phyloP scores from a whole-genome alignment of 53 echinoderm and acorn worm species.

The Zoroaster sp. region DNA sequence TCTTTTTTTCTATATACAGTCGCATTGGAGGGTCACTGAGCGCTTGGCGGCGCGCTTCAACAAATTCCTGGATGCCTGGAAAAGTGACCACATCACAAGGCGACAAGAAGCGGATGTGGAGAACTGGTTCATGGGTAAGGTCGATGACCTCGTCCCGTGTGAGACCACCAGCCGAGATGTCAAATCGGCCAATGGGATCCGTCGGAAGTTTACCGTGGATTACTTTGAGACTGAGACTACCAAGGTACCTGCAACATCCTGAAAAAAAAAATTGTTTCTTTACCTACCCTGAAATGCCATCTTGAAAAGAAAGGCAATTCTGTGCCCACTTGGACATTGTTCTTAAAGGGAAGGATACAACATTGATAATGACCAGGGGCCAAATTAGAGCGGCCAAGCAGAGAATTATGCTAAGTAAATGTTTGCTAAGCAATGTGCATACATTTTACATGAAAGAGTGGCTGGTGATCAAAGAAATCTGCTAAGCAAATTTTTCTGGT shows the following conservation, averaged over 20 bases:
- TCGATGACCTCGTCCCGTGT: constrained; percentile 83
- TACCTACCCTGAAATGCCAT: too few relatives aligned
- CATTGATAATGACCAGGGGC: too few relatives aligned
- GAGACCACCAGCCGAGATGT: constrained; percentile 66
- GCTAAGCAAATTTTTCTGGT: too few relatives aligned
- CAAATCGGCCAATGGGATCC: constrained; percentile 73
- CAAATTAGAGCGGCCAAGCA: too few relatives aligned
- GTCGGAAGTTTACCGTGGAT: constrained; percentile 77
- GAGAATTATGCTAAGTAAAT: too few relatives aligned
- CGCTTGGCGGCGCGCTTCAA: constrained; percentile 78
- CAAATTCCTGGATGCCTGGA: constrained; percentile 82
- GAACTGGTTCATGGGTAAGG: constrained; percentile 88
- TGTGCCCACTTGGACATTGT: too few relatives aligned
- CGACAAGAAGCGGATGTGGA: constrained; percentile 71
- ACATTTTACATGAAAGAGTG: too few relatives aligned
- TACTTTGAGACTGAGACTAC: constrained; percentile 61
- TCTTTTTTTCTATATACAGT: constrained; percentile 49
- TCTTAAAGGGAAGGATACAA: too few relatives aligned
- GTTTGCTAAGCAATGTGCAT: too few relatives aligned
- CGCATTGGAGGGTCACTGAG: constrained; percentile 83
- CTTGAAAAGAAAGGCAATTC: too few relatives aligned
- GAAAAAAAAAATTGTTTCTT: neutral
- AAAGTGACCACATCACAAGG: constrained; percentile 67
- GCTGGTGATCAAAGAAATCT: too few relatives aligned
- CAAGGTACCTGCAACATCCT: constrained; percentile 6